A percentile compares a stretch with the other conserved stretches of the same genome.
Conservation (phyloP, 2,797 vertebrate genomes). For the Botia kubotai region DNA sequence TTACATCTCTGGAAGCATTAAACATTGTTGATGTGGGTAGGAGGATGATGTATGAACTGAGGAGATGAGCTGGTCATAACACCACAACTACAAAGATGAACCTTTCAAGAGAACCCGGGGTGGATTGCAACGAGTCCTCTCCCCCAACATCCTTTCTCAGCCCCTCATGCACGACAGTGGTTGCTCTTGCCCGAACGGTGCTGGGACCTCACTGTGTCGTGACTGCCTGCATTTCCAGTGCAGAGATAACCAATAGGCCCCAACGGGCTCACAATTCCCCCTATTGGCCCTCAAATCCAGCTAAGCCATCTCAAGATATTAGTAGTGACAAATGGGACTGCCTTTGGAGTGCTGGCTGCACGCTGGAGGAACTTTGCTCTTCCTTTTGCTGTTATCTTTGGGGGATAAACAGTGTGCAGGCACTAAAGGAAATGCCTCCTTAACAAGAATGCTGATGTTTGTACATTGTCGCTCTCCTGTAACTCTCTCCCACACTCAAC, state of each 20-base stretch:
- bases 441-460: slow-evolving; percentile 73
- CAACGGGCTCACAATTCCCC: slow-evolving; percentile 58
- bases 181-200: slow-evolving; percentile 67
- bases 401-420: slow-evolving; percentile 68
- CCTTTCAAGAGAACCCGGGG: slow-evolving; percentile 50
- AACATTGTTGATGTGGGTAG: slow-evolving; percentile 65
- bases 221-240: slow-evolving; percentile 72
- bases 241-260: slow-evolving; percentile 70
- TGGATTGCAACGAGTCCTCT: slow-evolving; percentile 21
- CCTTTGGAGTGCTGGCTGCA: slow-evolving; percentile 65
- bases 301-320: slow-evolving; percentile 71
- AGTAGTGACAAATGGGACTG: slow-evolving; percentile 69
- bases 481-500: slow-evolving; percentile 44
- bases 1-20: slow-evolving; percentile 60
- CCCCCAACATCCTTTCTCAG: slow-evolving; percentile 24
- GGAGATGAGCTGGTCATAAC: slow-evolving; percentile 73
- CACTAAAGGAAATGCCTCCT: slow-evolving; percentile 83
- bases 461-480: slow-evolving; percentile 64
- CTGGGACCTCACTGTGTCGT: slow-evolving; percentile 68
- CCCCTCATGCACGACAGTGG: slow-evolving; percentile 36
- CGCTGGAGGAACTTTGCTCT: slow-evolving; percentile 52
- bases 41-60: slow-evolving; percentile 70
- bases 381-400: slow-evolving; percentile 58
- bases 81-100: slow-evolving; percentile 66
- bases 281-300: slow-evolving; percentile 52